A percentile compares a stretch with the other conserved stretches of the same genome.
Evolutionary conservation across 2,797 vertebrate genomes (phyloP).

Genomic region (Crypturellus tataupa): DNA sequence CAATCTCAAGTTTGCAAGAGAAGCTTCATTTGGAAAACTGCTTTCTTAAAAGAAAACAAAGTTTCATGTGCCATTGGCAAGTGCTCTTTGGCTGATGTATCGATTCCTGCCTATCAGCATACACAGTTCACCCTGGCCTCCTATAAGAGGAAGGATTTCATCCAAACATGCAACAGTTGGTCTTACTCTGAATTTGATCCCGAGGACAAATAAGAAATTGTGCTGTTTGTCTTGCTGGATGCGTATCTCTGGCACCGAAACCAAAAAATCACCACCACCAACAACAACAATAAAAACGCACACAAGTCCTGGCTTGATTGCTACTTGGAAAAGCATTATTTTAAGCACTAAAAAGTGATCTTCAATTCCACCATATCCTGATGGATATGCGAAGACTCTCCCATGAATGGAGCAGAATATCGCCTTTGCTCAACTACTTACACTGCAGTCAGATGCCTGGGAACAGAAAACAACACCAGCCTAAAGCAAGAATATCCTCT

Average conservation of each 20-base stretch:
- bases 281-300: no score
- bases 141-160: neutral
- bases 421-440: neutral
- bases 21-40: neutral
- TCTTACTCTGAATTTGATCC: neutral
- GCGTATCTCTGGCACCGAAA: neutral
- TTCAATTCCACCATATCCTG: neutral
- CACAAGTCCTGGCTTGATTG: no score
- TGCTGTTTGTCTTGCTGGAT: neutral
- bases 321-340: neutral
- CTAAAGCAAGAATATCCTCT: neutral
- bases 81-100: neutral
- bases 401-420: neutral
- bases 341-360: neutral
- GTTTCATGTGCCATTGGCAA: neutral
- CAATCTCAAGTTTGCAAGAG: neutral
- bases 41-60: no score
- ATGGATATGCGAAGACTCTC: neutral
- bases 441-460: neutral
- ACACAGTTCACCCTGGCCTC: neutral
- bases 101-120: neutral
- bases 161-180: neutral
- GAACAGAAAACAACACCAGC: neutral
- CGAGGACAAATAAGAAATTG: neutral
- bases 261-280: no score